These are phyloP conservation scores for Seriola rivoliana DNA, from an alignment of 2,113 vertebrate species.

Conservation along the genomic window DNA sequence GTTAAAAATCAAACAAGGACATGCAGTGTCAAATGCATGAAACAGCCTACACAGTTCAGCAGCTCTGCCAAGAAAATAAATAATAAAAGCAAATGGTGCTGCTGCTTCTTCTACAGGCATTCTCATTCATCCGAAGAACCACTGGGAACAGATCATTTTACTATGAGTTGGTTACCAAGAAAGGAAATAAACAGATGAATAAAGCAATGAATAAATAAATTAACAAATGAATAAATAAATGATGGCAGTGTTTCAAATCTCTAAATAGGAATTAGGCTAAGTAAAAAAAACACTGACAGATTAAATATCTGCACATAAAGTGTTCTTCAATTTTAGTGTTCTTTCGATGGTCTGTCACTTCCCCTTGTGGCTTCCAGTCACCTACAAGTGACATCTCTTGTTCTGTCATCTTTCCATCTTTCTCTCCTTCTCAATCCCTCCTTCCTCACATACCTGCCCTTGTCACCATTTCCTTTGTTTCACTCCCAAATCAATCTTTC, in stretches of 20 bases:
- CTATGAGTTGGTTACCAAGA: neutral
- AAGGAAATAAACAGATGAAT: slow-evolving; percentile 28
- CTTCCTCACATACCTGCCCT: slow-evolving; percentile 27
- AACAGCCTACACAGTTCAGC: slow-evolving; percentile 44
- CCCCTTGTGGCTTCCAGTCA: slow-evolving; percentile 29
- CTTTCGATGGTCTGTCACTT: neutral
- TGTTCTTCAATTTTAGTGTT: neutral
- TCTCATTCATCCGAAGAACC: slow-evolving; percentile 34
- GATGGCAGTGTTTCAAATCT: slow-evolving; percentile 1
- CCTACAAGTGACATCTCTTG: slow-evolving; percentile 45
- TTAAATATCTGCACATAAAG: neutral
- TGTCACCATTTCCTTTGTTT: slow-evolving; percentile 73
- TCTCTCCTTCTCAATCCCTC: slow-evolving; percentile 1
- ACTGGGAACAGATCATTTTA: slow-evolving; percentile 9
- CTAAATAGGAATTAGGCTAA: slow-evolving; percentile 5
- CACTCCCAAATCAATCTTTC: slow-evolving; percentile 78
- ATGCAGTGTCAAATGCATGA: slow-evolving; percentile 17
- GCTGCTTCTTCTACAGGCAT: slow-evolving; percentile 16
- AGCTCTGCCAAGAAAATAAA: slow-evolving; percentile 29
- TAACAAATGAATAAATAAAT: slow-evolving; percentile 15
- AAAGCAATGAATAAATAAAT: slow-evolving; percentile 20
- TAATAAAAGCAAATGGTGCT: slow-evolving; percentile 20
- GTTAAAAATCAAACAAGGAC: slow-evolving; percentile 60
- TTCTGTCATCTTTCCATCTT: slow-evolving; percentile 41
- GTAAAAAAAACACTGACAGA: neutral